These are phyloP conservation scores for Passer montanus DNA, from an alignment of 2,113 vertebrate species.

Conservation along the genomic window DNA sequence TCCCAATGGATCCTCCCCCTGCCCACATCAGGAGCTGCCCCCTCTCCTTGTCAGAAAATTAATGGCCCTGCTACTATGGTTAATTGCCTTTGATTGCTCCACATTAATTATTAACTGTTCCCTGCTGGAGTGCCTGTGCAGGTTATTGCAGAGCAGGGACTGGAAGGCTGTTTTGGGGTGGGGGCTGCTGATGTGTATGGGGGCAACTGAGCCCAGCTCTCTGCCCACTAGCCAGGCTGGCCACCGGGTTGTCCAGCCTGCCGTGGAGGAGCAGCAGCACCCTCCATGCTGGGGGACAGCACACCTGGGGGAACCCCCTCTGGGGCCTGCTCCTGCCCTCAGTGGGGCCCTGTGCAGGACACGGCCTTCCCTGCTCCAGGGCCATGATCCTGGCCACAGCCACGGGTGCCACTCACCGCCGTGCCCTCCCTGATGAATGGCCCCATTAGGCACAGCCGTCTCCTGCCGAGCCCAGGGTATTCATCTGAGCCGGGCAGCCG, in stretches of 20 bases:
- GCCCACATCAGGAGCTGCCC: rapidly evolving
- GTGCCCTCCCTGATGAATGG: neutral
- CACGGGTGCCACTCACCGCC: rapidly evolving
- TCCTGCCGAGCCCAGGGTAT: neutral
- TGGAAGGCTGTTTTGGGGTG: neutral
- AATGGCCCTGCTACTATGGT: conserved; percentile 75
- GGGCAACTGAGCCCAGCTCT: neutral
- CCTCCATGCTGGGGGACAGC: neutral
- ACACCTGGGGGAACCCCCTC: rapidly evolving
- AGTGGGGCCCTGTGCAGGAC: rapidly evolving
- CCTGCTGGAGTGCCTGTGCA: conserved; percentile 24
- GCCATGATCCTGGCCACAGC: rapidly evolving
- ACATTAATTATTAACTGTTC: conserved; percentile 83
- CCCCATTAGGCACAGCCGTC: conserved; percentile 4
- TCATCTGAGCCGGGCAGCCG: neutral
- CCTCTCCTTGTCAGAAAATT: conserved; percentile 66
- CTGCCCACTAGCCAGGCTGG: neutral
- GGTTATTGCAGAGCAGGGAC: conserved; percentile 57
- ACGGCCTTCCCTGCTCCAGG: rapidly evolving
- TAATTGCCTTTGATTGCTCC: conserved; percentile 83
- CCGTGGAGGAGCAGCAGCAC: neutral
- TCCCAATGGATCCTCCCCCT: neutral
- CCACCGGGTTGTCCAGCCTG: neutral
- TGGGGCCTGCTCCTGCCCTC: neutral
- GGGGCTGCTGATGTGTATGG: neutral